Base-by-base conservation (phyloP, 2,888 invertebrate species). In the Petrophora chlorosata region DNA sequence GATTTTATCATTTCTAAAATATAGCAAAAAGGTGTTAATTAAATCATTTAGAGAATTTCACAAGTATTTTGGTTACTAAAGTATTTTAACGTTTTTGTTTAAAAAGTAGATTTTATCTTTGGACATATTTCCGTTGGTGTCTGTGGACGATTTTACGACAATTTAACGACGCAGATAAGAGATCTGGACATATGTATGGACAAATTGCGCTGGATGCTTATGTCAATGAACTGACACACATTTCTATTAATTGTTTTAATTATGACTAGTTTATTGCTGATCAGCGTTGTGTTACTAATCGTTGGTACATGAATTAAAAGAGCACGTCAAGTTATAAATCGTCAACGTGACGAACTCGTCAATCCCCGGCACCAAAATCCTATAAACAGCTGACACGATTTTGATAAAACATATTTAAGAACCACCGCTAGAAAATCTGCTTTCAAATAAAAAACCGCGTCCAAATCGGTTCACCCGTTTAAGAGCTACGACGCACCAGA, bases 71-170 rank as follows among this genome's bases (percentile, higher is more conserved):
- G 34, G 45, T 44, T 17, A 22, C 26, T n/a, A n/a, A 35, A 23
- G 38, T 56, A 42, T 52, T 51, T 46, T 36, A 54, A 59, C 50
- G 56, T 50, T 25, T 13, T 26, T 35, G n/a, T n/a, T n/a, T n/a
- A n/a, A 39, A 49, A 40, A 41, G 13, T 38, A 42, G 40, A 57
- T 59, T 52, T 59, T 65, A 74, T 70, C 67, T 56, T 12, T 23
- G 9, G 48, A 32, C n/a, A 40, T 62, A 60, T 61, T 56, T 32
- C 62, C 60, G 65, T 67, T 68, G 73, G 62, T 65, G 56, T 52
- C 56, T 67, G 73, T 73, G 71, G 78, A 74, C 58, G 50, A 59
- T 83, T 85, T 85, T 79, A 85, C 77, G 84, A 77, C 66, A 56
- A 53, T 83, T 85, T 85, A 79, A 85, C 72, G 74, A 70, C 46